phyloP scores from a whole-genome alignment of 2,888 invertebrate genomes.

The Hoplodrina blanda region DNA sequence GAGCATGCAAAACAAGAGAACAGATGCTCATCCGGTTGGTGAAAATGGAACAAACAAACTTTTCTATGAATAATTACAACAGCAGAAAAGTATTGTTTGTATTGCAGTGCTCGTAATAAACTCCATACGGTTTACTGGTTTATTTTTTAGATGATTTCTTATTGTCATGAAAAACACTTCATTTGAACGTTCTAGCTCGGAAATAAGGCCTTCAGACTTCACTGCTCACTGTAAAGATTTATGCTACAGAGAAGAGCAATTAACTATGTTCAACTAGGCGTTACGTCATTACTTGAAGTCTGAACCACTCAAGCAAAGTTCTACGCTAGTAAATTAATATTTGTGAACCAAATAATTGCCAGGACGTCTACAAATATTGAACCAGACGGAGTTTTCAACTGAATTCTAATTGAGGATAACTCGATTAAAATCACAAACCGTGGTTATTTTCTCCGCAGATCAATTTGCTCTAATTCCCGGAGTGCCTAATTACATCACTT shows the following conservation, averaged over 20 bases:
- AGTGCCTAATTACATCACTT: conserved; percentile 45
- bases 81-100: background rate
- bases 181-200: conserved; percentile 18
- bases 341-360: conserved; percentile 24
- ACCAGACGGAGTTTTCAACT: conserved; percentile 2
- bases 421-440: conserved; percentile 34
- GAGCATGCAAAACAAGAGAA: background rate
- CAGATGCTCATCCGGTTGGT: background rate
- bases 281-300: conserved; percentile 26
- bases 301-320: conserved; percentile 27
- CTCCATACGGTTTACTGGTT: background rate
- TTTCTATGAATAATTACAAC: conserved; percentile 13
- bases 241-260: conserved; percentile 36
- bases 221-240: conserved; percentile 26
- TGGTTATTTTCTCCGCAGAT: conserved; percentile 27
- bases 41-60: conserved; percentile 8
- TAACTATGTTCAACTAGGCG: conserved; percentile 30
- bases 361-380: conserved; percentile 13
- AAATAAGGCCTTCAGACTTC: conserved; percentile 30
- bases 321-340: conserved; percentile 28
- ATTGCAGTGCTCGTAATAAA: conserved; percentile 9
- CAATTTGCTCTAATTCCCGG: conserved; percentile 31
- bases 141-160: conserved; percentile 3
- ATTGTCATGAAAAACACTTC: conserved; percentile 9
- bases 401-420: conserved; percentile 30